Evolutionary conservation across 2,113 vertebrate genomes (phyloP), one percentile per base, ranked within the genome.

Genomic region (Mirza zaza): DNA sequence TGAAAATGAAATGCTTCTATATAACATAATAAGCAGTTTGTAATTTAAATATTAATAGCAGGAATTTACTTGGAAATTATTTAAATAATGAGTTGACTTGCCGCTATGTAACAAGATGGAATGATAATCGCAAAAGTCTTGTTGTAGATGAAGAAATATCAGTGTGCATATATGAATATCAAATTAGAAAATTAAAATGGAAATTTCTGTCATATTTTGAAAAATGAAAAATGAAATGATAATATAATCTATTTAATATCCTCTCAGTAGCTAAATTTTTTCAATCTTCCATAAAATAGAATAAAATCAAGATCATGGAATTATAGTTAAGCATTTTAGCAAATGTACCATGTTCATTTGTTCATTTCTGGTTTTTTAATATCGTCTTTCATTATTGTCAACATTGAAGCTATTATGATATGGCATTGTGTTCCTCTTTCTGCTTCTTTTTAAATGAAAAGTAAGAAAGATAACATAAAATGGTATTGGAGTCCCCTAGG

Each of bases 111-210:
- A 77, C 23, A 71, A 88, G 86, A 93, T 82, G 70, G 76, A 93
- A 71, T 77, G 71, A 90, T 92, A 27, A 55, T 95, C 67, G 84
- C 59, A 95, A 93, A 84, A 83, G 18, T 84, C 83, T 84, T 76
- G n/a, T 61, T 32, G 92, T 65, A 92, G 48, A 83, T 68, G 59
- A 97, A 91, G 77, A 93, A 96, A 87, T 94, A 86, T 59, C 52
- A 68, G 8, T 86, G 20, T 81, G 42, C 63, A 79, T 73, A 77
- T 45, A 80, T 68, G 39, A 96, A 92, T 77, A 89, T 42, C 80
- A 87, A 95, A 75, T 68, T n/a, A 76, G 32, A 68, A 97, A 84
- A 91, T 77, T 87, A 52, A 95, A 81, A 75, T 73, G 59, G 20
- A 90, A 95, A 92, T 97, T 92, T 57, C 36, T 61, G 73, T 87